Evolutionary conservation across 2,888 invertebrate genomes (phyloP).

Genomic region (Brenthis daphne): DNA sequence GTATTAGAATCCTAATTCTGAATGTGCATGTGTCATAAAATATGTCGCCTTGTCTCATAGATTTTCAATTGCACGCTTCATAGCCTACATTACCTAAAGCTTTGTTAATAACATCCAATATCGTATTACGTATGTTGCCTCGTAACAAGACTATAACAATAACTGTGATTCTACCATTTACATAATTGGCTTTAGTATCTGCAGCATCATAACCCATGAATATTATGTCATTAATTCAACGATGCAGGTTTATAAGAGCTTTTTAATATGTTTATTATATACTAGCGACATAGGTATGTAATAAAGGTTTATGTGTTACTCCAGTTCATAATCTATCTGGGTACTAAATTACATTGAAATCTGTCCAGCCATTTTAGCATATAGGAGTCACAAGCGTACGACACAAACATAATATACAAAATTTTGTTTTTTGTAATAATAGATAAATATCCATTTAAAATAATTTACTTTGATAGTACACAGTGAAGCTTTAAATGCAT

Average conservation of each 20-base stretch:
- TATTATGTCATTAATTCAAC: slow-evolving; percentile 7
- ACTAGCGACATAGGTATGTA: too few relatives aligned
- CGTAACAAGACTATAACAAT: slow-evolving; percentile 27
- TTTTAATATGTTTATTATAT: slow-evolving; percentile 6
- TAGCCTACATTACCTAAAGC: slow-evolving; percentile 20
- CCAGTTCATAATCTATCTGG: too few relatives aligned
- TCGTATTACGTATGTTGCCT: slow-evolving; percentile 22
- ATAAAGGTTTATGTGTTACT: too few relatives aligned
- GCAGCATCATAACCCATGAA: slow-evolving; percentile 13
- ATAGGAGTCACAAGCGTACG: too few relatives aligned
- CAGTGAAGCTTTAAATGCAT: too few relatives aligned
- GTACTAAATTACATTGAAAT: too few relatives aligned
- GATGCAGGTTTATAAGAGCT: background rate
- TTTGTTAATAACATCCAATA: slow-evolving; percentile 24
- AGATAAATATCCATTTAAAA: too few relatives aligned
- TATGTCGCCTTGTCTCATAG: background rate
- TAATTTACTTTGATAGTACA: too few relatives aligned
- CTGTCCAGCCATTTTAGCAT: too few relatives aligned
- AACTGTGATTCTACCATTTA: slow-evolving; percentile 28
- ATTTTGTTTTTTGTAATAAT: too few relatives aligned
- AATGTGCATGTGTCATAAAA: background rate
- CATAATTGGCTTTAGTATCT: slow-evolving; percentile 27
- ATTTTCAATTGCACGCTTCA: slow-evolving; percentile 21
- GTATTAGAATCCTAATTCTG: background rate
- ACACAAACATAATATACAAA: too few relatives aligned